These are phyloP conservation scores for Tanypteryx hageni DNA, from an alignment of 2,888 invertebrate species.

Conservation along the genomic window DNA sequence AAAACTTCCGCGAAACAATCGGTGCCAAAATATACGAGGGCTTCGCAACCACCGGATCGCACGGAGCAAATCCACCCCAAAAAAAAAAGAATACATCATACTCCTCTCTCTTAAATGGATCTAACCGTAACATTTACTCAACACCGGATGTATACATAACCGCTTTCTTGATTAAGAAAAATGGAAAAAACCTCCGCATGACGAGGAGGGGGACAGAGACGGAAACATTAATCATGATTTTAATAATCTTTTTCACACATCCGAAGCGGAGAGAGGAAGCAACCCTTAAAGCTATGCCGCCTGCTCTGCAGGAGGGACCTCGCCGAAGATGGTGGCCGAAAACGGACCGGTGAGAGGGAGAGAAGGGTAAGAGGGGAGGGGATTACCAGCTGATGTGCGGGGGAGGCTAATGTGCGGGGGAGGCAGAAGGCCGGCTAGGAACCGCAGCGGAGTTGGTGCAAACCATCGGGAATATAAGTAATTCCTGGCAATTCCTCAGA, in stretches of 20 bases:
- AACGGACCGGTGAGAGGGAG: too few relatives aligned
- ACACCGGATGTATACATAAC: background rate
- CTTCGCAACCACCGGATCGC: background rate
- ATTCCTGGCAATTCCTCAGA: too few relatives aligned
- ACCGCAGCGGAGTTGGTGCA: too few relatives aligned
- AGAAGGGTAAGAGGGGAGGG: too few relatives aligned
- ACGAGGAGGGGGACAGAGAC: background rate
- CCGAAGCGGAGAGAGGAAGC: background rate
- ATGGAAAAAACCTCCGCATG: background rate
- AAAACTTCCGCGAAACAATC: background rate
- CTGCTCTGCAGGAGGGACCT: background rate
- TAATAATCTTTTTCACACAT: background rate
- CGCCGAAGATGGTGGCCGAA: background rate
- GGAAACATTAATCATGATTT: background rate
- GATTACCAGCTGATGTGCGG: too few relatives aligned
- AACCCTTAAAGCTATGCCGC: background rate
- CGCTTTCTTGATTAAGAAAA: background rate
- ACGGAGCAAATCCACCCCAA: background rate
- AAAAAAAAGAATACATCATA: background rate
- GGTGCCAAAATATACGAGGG: background rate
- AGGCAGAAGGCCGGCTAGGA: too few relatives aligned
- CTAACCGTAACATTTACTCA: background rate
- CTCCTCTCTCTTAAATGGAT: background rate
- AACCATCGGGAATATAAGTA: too few relatives aligned
- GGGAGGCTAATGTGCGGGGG: too few relatives aligned